phyloP scores from a whole-genome alignment of 2,797 vertebrate genomes.

The Galaxias olidus region DNA sequence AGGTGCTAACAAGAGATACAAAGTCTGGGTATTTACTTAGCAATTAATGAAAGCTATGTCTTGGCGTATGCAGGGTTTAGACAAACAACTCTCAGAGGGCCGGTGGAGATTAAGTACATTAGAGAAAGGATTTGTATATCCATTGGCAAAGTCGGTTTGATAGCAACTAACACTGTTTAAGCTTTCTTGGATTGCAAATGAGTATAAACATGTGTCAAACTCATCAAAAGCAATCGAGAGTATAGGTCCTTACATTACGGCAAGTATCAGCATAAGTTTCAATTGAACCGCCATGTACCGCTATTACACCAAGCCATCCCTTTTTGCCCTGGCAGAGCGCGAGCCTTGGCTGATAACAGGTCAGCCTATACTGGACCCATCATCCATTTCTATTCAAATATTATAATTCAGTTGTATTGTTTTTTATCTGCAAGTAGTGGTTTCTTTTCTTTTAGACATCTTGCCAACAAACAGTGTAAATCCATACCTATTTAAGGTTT shows the following conservation, averaged over 20 bases:
- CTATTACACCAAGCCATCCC: no score
- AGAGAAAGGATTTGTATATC: not conserved
- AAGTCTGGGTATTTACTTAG: slow-evolving; percentile 26
- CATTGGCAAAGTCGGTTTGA: not conserved
- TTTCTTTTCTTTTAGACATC: no score
- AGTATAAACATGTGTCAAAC: not conserved
- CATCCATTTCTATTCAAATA: no score
- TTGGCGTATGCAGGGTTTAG: not conserved
- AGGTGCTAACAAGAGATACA: slow-evolving; percentile 6
- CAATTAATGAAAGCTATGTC: slow-evolving; percentile 20
- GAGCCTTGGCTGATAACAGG: no score
- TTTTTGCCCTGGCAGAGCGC: no score
- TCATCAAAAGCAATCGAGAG: not conserved
- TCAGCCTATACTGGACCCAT: no score
- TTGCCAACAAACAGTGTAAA: not conserved
- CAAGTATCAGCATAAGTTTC: no score
- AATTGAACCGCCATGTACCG: no score
- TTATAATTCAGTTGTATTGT: no score
- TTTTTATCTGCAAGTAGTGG: no score
- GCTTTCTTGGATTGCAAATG: not conserved
- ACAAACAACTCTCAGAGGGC: slow-evolving; percentile 5
- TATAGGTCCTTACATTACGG: no score
- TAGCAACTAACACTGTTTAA: not conserved
- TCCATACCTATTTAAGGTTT: not conserved
- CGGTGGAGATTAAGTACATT: slow-evolving; percentile 6